A percentile compares a stretch with the other conserved stretches of the same genome.
phyloP scores from a whole-genome alignment of 2,888 invertebrate species.

The Cetonia aurata region DNA sequence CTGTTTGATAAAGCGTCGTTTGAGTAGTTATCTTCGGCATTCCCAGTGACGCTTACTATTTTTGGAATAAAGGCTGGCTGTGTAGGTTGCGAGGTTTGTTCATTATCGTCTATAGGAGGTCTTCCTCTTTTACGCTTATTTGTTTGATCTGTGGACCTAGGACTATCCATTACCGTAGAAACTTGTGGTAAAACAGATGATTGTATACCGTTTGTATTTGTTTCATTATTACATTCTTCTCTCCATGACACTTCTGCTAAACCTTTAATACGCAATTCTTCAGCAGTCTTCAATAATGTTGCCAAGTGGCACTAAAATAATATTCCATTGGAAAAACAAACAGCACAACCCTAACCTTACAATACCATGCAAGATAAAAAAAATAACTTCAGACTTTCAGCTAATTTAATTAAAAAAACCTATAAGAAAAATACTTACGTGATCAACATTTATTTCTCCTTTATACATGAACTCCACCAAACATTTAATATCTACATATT shows the following conservation, averaged over 20 bases:
- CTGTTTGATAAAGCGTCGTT: constrained; percentile 66
- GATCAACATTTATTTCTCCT: constrained; percentile 94
- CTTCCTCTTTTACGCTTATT: constrained; percentile 76
- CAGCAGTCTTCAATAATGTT: constrained; percentile 90
- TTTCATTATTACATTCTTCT: constrained; percentile 66
- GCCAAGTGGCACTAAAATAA: constrained; percentile 83
- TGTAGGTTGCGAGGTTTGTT: constrained; percentile 63
- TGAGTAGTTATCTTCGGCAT: constrained; percentile 62
- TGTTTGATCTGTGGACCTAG: constrained; percentile 60
- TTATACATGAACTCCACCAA: constrained; percentile 96
- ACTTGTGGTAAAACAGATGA: constrained; percentile 64
- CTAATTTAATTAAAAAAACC: not conserved
- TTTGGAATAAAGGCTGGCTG: constrained; percentile 35
- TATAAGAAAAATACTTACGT: constrained; percentile 75
- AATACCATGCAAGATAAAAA: not conserved
- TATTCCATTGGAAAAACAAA: not conserved
- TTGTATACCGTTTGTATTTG: constrained; percentile 58
- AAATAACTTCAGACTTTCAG: not conserved
- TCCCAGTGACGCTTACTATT: constrained; percentile 62
- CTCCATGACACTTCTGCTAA: constrained; percentile 92
- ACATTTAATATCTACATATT: constrained; percentile 90
- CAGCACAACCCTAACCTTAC: constrained; percentile 3
- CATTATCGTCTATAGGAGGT: constrained; percentile 76
- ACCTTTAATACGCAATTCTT: constrained; percentile 92
- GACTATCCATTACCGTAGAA: constrained; percentile 65